Evolutionary conservation across 2,797 vertebrate genomes (phyloP).

Genomic region (Petrocephalus schoutedeni): DNA sequence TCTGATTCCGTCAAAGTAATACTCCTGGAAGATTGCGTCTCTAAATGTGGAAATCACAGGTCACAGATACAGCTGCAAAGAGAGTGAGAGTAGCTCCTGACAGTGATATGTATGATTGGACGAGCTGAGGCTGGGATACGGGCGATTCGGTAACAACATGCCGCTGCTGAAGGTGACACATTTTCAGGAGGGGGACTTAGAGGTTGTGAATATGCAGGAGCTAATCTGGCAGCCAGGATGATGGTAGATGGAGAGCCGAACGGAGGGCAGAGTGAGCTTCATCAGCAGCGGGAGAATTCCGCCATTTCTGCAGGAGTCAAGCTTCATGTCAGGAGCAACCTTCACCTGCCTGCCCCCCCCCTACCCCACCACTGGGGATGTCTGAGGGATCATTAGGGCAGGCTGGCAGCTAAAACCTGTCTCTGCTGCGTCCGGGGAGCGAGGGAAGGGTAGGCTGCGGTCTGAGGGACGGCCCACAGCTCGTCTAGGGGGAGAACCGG

Average conservation of each 20-base stretch:
- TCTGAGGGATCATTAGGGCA: not conserved
- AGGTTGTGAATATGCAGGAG: not conserved
- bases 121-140: not conserved
- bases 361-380: not conserved
- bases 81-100: not conserved
- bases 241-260: not conserved
- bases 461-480: not conserved
- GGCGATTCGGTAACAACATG: not conserved
- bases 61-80: not conserved
- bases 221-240: not conserved
- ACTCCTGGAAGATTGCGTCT: not conserved
- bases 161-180: not conserved
- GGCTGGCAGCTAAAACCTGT: not conserved
- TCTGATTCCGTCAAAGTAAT: not conserved
- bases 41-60: not conserved
- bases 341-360: not conserved
- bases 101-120: not conserved
- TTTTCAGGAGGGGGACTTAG: not conserved
- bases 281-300: not conserved
- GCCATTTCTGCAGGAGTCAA: not conserved
- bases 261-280: not conserved
- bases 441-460: not conserved
- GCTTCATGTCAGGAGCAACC: not conserved
- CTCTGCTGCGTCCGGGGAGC: not conserved
- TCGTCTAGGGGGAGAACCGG: not conserved